phyloP scores from a whole-genome alignment of 2,113 vertebrate species.

The Oreocharis arfaki region DNA sequence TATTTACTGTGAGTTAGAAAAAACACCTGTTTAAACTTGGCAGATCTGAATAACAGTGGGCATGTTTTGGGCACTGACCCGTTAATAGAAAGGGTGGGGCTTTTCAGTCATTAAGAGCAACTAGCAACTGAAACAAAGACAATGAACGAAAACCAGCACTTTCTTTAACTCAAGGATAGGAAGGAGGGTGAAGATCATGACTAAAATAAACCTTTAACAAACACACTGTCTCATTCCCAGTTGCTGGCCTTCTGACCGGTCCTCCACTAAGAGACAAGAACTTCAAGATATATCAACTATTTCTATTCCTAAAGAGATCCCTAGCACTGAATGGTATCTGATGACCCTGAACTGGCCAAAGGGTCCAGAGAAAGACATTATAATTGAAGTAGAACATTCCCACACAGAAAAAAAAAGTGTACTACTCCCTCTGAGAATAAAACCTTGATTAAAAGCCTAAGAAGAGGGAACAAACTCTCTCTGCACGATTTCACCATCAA shows the following conservation, averaged over 20 bases:
- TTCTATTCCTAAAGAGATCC: neutral
- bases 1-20: constrained; percentile 28
- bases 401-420: neutral
- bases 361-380: neutral
- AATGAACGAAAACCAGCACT: neutral
- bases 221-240: neutral
- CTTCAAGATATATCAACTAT: neutral
- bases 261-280: neutral
- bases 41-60: neutral
- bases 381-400: neutral
- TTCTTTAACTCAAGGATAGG: neutral
- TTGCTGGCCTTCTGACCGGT: neutral
- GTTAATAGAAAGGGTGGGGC: constrained; percentile 36
- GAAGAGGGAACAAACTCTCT: neutral
- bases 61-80: constrained; percentile 46
- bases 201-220: neutral
- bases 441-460: neutral
- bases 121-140: constrained; percentile 20
- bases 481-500: neutral
- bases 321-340: neutral
- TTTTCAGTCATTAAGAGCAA: neutral
- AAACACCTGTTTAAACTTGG: constrained; percentile 57
- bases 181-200: neutral
- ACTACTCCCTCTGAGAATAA: neutral
- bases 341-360: neutral